A percentile compares a stretch with the other conserved stretches of the same genome.
Conservation (phyloP, 2,113 vertebrate genomes). For the Azemiops feae region DNA sequence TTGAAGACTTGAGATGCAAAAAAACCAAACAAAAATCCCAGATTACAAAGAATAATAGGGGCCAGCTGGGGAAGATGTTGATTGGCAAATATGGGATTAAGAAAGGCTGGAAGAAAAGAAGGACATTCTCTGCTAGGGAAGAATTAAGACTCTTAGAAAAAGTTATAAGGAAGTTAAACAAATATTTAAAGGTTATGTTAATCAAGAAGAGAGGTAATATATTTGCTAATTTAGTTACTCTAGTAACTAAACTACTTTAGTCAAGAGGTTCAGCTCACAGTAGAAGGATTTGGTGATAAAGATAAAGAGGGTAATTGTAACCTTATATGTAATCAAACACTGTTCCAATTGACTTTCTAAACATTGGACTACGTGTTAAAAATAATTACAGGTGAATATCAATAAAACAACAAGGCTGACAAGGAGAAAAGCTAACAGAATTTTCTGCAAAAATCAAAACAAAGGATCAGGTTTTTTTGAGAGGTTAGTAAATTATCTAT, state of each 20-base stretch:
- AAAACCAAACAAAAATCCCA: background rate
- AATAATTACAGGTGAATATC: background rate
- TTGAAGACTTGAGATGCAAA: background rate
- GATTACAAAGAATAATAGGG: background rate
- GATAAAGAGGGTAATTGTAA: background rate
- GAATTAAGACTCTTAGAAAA: background rate
- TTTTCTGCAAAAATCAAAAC: background rate
- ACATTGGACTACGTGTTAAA: background rate
- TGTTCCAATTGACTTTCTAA: slow-evolving; percentile 4
- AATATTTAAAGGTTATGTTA: background rate
- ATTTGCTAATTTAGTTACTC: background rate
- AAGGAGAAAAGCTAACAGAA: background rate
- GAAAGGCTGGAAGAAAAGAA: background rate
- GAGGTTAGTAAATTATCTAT: background rate
- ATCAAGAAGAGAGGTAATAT: background rate
- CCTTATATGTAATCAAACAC: slow-evolving; percentile 14
- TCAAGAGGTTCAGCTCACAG: background rate
- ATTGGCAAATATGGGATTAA: background rate
- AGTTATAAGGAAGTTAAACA: background rate
- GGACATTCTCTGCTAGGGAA: background rate
- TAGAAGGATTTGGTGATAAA: slow-evolving; percentile 7
- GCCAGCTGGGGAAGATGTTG: background rate
- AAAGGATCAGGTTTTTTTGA: background rate
- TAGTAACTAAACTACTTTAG: background rate
- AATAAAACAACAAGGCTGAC: background rate